Evolutionary conservation across 2,113 vertebrate genomes (phyloP).

Genomic region (Murina feae): DNA sequence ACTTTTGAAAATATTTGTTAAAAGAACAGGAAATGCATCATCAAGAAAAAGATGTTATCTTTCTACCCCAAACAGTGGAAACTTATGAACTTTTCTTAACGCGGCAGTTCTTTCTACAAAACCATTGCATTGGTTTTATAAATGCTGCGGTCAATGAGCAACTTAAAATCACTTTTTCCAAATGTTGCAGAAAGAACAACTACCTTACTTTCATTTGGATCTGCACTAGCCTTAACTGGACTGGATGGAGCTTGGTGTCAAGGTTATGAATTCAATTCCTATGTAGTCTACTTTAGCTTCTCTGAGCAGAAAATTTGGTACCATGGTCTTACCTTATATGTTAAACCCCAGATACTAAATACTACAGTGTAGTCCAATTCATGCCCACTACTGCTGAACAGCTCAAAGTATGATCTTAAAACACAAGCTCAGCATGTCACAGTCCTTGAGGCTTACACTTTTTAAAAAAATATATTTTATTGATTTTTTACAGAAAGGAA

Average conservation of each 20-base stretch:
- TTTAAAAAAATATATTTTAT: too few relatives aligned
- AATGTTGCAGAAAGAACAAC: not conserved
- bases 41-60: slow-evolving; percentile 28
- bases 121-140: not conserved
- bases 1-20: not conserved
- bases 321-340: not conserved
- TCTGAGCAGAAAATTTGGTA: not conserved
- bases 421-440: not conserved
- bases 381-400: not conserved
- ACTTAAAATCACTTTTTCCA: not conserved
- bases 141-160: not conserved
- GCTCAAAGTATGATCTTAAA: not conserved
- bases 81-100: slow-evolving; percentile 19
- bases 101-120: not conserved
- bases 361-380: not conserved
- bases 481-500: too few relatives aligned
- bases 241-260: not conserved
- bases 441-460: not conserved
- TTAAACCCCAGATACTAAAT: not conserved
- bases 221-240: not conserved
- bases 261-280: not conserved
- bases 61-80: slow-evolving; percentile 24
- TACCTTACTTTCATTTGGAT: not conserved
- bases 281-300: not conserved
- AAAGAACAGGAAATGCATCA: slow-evolving; percentile 39